These are phyloP conservation scores for Aspiorhynchus laticeps DNA, from an alignment of 2,113 vertebrate species.

Conservation along the genomic window DNA sequence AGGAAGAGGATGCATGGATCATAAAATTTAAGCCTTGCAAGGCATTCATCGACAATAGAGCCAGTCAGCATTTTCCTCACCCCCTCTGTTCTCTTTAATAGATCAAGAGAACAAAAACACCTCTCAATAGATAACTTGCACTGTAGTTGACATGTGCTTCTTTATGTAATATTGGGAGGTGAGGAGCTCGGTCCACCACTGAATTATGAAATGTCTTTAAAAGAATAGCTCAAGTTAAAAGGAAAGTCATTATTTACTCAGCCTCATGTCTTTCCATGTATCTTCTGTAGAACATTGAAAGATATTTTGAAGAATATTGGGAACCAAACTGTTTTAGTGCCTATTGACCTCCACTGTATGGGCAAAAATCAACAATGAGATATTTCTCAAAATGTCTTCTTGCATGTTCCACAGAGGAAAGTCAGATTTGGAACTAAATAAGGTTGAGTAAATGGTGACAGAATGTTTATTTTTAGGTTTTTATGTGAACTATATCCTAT, in stretches of 20 bases:
- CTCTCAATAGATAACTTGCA: not conserved
- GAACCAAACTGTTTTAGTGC: too few relatives aligned
- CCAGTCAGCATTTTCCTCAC: slow-evolving; percentile 30
- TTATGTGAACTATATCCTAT: not conserved
- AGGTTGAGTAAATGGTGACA: not conserved
- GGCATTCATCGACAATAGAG: slow-evolving; percentile 37
- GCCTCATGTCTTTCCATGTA: not conserved
- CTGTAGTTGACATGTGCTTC: not conserved
- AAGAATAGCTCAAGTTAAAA: not conserved
- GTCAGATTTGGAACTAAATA: too few relatives aligned
- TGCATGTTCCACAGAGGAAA: too few relatives aligned
- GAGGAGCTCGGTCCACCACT: not conserved
- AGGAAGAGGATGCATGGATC: slow-evolving; percentile 39
- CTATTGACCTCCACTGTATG: too few relatives aligned
- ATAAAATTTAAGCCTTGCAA: slow-evolving; percentile 49
- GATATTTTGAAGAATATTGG: not conserved
- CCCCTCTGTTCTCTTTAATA: not conserved
- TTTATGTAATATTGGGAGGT: not conserved
- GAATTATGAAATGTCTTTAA: not conserved
- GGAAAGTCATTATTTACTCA: not conserved
- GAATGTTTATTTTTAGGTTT: not conserved
- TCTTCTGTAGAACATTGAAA: not conserved
- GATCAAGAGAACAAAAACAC: not conserved
- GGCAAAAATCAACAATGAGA: too few relatives aligned
- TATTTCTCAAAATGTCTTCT: too few relatives aligned